Evolutionary conservation across 2,888 invertebrate genomes (phyloP), one percentile per base, ranked within the genome.

Genomic region (Hoplodrina ambigua): DNA sequence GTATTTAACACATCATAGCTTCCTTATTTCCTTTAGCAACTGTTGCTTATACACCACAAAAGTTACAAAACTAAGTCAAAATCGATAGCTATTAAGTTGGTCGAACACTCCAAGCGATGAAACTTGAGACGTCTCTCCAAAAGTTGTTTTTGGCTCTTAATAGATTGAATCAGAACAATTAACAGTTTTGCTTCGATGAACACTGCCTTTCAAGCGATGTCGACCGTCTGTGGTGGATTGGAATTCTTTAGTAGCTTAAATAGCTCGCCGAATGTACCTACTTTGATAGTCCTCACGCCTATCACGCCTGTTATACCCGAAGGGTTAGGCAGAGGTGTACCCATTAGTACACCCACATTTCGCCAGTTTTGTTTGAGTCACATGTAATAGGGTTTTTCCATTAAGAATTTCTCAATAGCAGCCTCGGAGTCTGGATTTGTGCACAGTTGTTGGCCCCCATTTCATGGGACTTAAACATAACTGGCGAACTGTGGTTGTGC

Each of bases 81-180:
- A 80, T 77, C 78, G 44, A 81, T 78, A 68, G 54, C 63, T 59
- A 69, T 70, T 50, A 54, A 68, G 72, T 62, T 60, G 49, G 57
- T 56, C 37, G 59, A 68, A 68, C 58, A 59, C 63, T 74, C 30
- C 60, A 55, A 60, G 55, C 65, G 49, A 74, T 54, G 68, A 74
- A 76, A 82, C 79, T 76, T 68, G 62, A 71, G 44, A 56, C 58
- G 69, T 72, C 75, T 59, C 53, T 52, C 44, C 50, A 58, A 69
- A 81, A 79, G 66, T 82, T 82, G 57, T 78, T 78, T 80, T 65
- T 11, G 66, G 49, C 30, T 71, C 52, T 58, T 67, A 78, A 79
- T 79, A 73, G 59, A 81, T 82, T 73, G 61, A 79, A 76, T 82
- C 71, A 58, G 67, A 71, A 79, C 82, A 81, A 82, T 81, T 81